Evolutionary conservation across 2,888 invertebrate species (phyloP), one percentile per base, ranked within the genome.

Genomic region (Drosophila mimica): DNA sequence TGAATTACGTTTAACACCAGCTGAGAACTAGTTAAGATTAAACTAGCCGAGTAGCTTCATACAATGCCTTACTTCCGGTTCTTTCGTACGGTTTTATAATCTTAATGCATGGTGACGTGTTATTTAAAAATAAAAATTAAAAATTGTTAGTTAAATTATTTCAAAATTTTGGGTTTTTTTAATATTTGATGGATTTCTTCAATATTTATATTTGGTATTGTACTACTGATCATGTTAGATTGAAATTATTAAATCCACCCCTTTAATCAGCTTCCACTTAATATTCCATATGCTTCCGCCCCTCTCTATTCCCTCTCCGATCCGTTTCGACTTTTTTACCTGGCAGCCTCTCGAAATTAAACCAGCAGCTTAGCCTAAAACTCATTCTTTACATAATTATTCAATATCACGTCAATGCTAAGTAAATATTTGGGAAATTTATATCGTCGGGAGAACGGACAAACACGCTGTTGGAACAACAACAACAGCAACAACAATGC

Each of bases 401-500:
- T 88, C 88, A 83, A 76, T 88, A 86, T 80, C 86, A 88, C 86
- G 88, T 88, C 88, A 88, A 82, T 86, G 78, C 67, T 71, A 77
- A 64, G 82, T 86, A 77, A 86, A 86, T 86, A 86, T 86, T 86
- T 82, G 79, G 79, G 65, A 79, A 75, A 86, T 83, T 78, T 72
- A 75, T 81, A 69, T 74, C 66, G 49, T 28, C n/a, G 64, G 59
- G 82, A 60, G 46, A 69, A 65, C 51, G 60, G 63, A 74, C 71
- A 68, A 72, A 74, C 76, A 66, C 60, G 72, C 59, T 63, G 57
- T 49, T 62, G 53, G 48, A 70, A 67, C 67, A 77, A 70, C 57
- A 69, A 51, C 67, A 56, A 28, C 36, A 38, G 38, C 46, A 62
- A 56, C 53, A 67, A 73, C 71, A 81, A 66, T 66, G 66, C 57